Percentiles rank a stretch among this genome's conserved stretches.
Evolutionary conservation across 2,113 vertebrate genomes (phyloP).

Genomic region (Ptyas mucosa): DNA sequence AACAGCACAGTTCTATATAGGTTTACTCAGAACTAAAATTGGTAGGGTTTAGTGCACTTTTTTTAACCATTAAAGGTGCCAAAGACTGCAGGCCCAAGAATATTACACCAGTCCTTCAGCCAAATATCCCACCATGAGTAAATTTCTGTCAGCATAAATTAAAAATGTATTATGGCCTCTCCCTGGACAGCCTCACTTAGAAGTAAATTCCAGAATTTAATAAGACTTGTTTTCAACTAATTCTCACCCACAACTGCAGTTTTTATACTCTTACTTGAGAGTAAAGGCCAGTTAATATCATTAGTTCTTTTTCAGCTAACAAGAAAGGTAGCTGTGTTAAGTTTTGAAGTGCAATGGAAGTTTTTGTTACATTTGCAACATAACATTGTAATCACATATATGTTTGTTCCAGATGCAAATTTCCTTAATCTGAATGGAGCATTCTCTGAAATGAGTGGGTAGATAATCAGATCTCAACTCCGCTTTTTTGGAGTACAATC

Average conservation of each 20-base stretch:
- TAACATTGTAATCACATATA: background rate
- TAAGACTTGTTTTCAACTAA: background rate
- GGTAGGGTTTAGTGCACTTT: background rate
- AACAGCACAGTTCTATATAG: background rate
- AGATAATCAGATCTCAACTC: background rate
- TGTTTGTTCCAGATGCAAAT: background rate
- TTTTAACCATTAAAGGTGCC: background rate
- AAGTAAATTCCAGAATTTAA: background rate
- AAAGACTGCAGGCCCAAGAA: background rate
- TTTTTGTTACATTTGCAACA: background rate
- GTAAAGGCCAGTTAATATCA: background rate
- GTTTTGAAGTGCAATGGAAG: background rate
- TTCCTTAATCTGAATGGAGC: background rate
- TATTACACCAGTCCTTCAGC: background rate
- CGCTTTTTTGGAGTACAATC: background rate
- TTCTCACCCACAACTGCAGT: background rate
- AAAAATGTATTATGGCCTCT: background rate
- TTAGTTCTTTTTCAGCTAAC: background rate
- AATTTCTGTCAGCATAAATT: background rate
- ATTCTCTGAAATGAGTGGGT: background rate
- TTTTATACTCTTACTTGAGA: background rate
- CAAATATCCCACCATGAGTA: background rate
- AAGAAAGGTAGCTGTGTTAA: background rate
- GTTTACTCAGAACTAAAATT: background rate
- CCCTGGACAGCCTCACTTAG: background rate